Conservation (phyloP, 1,140 invertebrate species). For the Venturia canescens region DNA sequence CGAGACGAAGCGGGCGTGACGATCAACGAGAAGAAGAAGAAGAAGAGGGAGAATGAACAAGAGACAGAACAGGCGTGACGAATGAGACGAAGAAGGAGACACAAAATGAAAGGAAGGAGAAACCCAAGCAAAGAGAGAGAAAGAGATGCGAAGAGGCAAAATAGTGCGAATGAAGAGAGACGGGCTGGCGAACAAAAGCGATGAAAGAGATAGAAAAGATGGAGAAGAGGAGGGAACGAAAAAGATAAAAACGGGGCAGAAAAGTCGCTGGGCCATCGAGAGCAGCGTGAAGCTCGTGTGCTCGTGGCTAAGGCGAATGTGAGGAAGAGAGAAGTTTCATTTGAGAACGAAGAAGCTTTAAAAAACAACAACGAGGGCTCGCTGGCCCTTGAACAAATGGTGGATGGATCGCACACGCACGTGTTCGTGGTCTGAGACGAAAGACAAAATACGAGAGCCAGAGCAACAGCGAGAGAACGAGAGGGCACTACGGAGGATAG, state of each 20-base stretch:
- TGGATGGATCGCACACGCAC: constrained; percentile 25
- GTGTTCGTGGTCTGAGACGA: constrained; percentile 36
- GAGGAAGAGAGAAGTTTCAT: constrained; percentile 26
- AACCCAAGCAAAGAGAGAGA: constrained; percentile 18
- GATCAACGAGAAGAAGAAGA: background rate
- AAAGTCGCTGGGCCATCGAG: background rate
- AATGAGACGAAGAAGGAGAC: constrained; percentile 16
- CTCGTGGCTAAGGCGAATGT: constrained; percentile 15
- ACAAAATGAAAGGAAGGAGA: constrained; percentile 4
- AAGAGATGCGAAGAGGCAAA: constrained; percentile 34
- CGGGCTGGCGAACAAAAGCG: constrained; percentile 25
- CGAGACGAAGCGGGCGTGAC: background rate
- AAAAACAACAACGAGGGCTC: constrained; percentile 37
- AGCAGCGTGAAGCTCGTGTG: too few species aligned
- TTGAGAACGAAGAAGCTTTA: constrained; percentile 25
- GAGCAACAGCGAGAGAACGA: background rate
- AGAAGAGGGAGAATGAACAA: constrained; percentile 15
- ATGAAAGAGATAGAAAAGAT: background rate
- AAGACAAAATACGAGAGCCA: constrained; percentile 33
- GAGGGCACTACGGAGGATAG: too few species aligned
- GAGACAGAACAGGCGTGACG: background rate
- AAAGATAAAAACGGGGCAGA: constrained; percentile 49
- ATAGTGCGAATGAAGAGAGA: constrained; percentile 46
- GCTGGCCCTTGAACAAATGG: constrained; percentile 28
- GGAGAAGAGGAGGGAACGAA: constrained; percentile 48